Base-by-base conservation (phyloP, 2,113 vertebrate genomes). In the Phoenicopterus ruber region DNA sequence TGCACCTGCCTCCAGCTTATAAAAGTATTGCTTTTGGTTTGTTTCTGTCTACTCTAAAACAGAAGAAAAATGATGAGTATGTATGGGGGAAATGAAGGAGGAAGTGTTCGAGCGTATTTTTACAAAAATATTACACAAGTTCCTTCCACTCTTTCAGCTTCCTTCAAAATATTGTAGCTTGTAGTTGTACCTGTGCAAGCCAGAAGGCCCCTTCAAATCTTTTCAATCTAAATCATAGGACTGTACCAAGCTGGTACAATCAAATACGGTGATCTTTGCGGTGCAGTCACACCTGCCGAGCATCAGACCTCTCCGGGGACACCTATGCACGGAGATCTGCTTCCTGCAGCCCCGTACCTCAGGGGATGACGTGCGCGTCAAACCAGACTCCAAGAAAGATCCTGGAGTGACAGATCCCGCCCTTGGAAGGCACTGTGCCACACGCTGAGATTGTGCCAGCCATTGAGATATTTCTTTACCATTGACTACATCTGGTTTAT, bases 1-100 rank as follows among this genome's bases (percentile, higher is more conserved):
- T 49, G 82, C 95, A 97, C 96, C 97, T 96, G 96, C 85, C 71
- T 94, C 63, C 93, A 95, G 63, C 86, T 95, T 81, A 52, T 85
- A 18, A 36, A 82, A 91, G 42, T 57, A 72, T 40, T 90, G 55
- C 93, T 95, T 96, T 96, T 36, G 1, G 63, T 95, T 95, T 90
- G 50, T 22, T 96, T 65, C 83, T 87, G 29, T 50, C 74, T 82
- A 13, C 62, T 82, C 66, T 86, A 66, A 94, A 97, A 55, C n/a
- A 54, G 59, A 91, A 82, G 61, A 95, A 94, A 92, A 95, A 77
- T 46, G 44, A 89, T 96, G 87, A 95, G 74, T 88, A 47, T 17
- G n/a, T 91, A 46, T 9, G 28, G n/a, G 42, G 84, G 90, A 94
- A 91, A 94, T 10, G 13, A 87, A 91, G 82, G n/a, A 91, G 93